Evolutionary conservation across 2,113 vertebrate species (phyloP), one percentile per base, ranked within the genome.

Genomic region (Nothobranchius furzeri): DNA sequence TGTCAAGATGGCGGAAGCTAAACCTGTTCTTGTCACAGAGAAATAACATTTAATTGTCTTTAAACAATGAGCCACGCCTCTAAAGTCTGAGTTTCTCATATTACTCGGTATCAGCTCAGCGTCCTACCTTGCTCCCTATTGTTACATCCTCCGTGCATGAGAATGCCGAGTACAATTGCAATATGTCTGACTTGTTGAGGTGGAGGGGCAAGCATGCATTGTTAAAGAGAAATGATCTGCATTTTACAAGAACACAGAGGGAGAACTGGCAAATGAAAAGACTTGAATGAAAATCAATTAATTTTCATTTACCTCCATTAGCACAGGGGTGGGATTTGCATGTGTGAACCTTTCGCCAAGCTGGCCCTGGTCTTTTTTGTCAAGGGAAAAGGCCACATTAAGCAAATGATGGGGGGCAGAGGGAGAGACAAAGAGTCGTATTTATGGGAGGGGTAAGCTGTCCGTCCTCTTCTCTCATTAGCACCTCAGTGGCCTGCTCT

Each of bases 261-360:
- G 80, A 87, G 86, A 90, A 86, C 89, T 80, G 84, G 69, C 84
- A 36, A 72, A 69, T 89, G 83, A 94, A 92, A 92, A 85, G 84
- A 56, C 74, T 51, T 88, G 81, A 92, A 93, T 91, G 76, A 88
- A 74, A 87, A 91, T 90, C 89, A 92, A 93, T 93, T 93, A 91
- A 88, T 91, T 93, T 90, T 93, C 91, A 93, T 93, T 90, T 93
- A 90, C 89, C 76, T 89, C 90, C 84, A 89, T 73, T 85, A 90
- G 89, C 83, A 76, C 80, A 83, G 88, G 88, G 85, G 75, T 69
- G 83, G 75, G 87, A 93, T 93, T 92, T 92, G 90, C 91, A 92
- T 92, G 57, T 90, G 90, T 90, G 93, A 94, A 87, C 77, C 87
- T 82, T 77, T 81, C 92, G 83, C 83, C 77, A 91, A 90, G 83